phyloP scores from a whole-genome alignment of 2,888 invertebrate species.

The Ptychoptera albimana region DNA sequence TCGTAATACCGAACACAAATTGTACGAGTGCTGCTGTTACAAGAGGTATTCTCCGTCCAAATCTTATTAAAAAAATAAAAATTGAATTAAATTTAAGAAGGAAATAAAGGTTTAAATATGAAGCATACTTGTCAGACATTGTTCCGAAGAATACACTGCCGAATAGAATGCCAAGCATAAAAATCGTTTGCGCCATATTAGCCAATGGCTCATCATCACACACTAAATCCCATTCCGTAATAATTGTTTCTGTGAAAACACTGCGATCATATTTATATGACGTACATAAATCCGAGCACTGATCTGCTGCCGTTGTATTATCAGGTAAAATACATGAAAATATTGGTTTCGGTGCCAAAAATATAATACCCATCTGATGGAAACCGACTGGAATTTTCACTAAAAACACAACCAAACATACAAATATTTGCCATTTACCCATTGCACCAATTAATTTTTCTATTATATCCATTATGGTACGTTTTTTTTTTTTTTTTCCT shows the following conservation, averaged over 20 bases:
- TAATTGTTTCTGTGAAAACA: slow-evolving; percentile 53
- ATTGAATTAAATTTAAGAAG: no score
- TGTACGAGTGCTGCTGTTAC: slow-evolving; percentile 58
- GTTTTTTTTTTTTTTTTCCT: no score
- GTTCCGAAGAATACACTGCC: slow-evolving; percentile 62
- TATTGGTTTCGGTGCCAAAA: slow-evolving; percentile 50
- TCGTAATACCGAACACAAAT: slow-evolving; percentile 49
- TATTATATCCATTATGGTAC: slow-evolving; percentile 36
- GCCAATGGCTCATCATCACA: slow-evolving; percentile 49
- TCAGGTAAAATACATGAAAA: slow-evolving; percentile 33
- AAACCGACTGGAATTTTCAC: slow-evolving; percentile 66
- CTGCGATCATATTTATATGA: slow-evolving; percentile 43
- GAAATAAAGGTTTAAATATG: no score
- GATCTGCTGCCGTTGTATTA: slow-evolving; percentile 18
- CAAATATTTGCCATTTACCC: slow-evolving; percentile 58
- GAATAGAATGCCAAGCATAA: slow-evolving; percentile 61
- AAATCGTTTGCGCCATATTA: slow-evolving; percentile 58
- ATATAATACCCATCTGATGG: slow-evolving; percentile 65
- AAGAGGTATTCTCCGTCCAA: slow-evolving; percentile 58
- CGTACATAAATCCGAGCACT: slow-evolving; percentile 39
- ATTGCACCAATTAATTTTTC: slow-evolving; percentile 54
- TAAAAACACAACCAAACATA: slow-evolving; percentile 49
- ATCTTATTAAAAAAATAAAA: slow-evolving; percentile 34
- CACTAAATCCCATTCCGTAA: slow-evolving; percentile 60
- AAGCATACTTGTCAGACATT: slow-evolving; percentile 54